Percentiles rank a stretch among this genome's conserved stretches.
phyloP scores from a whole-genome alignment of 2,888 invertebrate genomes.

The Pyrochroa serraticornis region DNA sequence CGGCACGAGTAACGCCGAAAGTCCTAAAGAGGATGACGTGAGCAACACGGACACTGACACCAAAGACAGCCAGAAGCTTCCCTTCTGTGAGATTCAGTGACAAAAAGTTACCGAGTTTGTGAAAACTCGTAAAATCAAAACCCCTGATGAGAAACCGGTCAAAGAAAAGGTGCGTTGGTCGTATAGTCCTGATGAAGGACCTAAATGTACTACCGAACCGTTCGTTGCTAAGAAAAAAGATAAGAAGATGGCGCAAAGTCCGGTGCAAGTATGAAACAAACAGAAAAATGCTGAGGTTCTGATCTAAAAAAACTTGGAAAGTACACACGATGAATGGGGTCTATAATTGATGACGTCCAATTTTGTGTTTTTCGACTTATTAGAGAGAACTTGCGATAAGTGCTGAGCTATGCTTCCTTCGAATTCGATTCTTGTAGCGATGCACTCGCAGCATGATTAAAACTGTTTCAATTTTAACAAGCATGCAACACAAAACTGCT shows the following conservation, averaged over 20 bases:
- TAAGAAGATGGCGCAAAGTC: conserved; percentile 52
- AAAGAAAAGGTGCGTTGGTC: conserved; percentile 57
- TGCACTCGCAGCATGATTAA: no score
- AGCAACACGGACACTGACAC: conserved; percentile 65
- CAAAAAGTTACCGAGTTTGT: conserved; percentile 66
- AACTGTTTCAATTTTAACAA: no score
- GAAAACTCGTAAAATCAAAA: conserved; percentile 59
- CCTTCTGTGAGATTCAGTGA: conserved; percentile 80
- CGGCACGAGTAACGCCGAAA: conserved; percentile 63
- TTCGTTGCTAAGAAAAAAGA: conserved; percentile 54
- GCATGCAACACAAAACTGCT: no score
- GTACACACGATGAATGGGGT: no score
- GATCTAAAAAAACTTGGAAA: conserved; percentile 19
- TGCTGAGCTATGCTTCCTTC: no score
- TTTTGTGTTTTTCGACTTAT: no score
- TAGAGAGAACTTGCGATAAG: no score
- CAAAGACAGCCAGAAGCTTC: conserved; percentile 71
- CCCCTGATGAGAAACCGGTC: conserved; percentile 55
- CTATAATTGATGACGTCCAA: no score
- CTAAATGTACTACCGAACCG: conserved; percentile 56
- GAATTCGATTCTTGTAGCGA: no score
- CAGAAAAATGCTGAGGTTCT: conserved; percentile 29
- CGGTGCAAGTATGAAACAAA: conserved; percentile 56
- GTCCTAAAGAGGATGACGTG: conserved; percentile 68
- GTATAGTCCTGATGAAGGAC: conserved; percentile 58